phyloP scores from a whole-genome alignment of 1,140 invertebrate genomes.

The Maniola jurtina region DNA sequence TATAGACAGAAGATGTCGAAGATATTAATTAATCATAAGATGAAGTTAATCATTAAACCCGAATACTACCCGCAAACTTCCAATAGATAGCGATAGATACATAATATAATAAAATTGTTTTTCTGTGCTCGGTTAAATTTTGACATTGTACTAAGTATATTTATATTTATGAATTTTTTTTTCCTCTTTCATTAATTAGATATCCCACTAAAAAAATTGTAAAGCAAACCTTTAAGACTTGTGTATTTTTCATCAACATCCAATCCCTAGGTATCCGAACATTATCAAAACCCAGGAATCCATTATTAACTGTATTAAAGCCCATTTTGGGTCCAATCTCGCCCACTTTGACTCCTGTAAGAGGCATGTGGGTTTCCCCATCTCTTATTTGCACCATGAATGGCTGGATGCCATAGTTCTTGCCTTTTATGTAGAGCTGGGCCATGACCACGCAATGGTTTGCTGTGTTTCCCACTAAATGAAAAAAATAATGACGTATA shows the following conservation, averaged over 20 bases:
- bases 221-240: slow-evolving; percentile 85
- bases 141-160: too few relatives aligned
- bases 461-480: slow-evolving; percentile 92
- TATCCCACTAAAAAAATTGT: too few relatives aligned
- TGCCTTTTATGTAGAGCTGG: slow-evolving; percentile 90
- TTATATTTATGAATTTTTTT: too few relatives aligned
- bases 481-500: too few relatives aligned
- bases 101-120: too few relatives aligned
- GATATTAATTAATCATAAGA: too few relatives aligned
- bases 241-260: slow-evolving; percentile 96
- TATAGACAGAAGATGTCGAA: too few relatives aligned
- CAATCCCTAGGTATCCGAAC: slow-evolving; percentile 91
- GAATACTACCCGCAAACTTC: too few relatives aligned
- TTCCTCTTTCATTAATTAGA: too few relatives aligned
- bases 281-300: slow-evolving; percentile 92
- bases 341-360: slow-evolving; percentile 93
- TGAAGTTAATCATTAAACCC: too few relatives aligned
- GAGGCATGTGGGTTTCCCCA: slow-evolving; percentile 90
- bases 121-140: too few relatives aligned
- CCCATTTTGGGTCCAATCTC: slow-evolving; percentile 96
- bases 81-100: too few relatives aligned
- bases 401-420: slow-evolving; percentile 92
- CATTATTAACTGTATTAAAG: slow-evolving; percentile 94
- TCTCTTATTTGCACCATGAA: slow-evolving; percentile 95
- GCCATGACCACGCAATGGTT: slow-evolving; percentile 95